Percentiles rank a stretch among this genome's conserved stretches.
phyloP scores from a whole-genome alignment of 2,113 vertebrate species.

The Odocoileus virginianus region DNA sequence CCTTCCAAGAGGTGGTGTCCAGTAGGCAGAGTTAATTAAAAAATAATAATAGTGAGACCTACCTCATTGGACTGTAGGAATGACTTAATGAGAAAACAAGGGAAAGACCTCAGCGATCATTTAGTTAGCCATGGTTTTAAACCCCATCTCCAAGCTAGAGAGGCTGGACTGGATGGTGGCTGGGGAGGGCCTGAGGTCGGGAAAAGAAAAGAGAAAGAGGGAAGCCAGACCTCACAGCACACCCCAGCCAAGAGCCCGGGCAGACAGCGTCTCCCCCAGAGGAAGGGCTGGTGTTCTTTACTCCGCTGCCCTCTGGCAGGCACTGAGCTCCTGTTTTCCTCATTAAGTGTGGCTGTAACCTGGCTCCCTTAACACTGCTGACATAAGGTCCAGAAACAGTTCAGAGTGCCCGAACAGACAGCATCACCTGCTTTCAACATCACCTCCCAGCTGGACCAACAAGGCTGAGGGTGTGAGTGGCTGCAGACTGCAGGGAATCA shows the following conservation, averaged over 20 bases:
- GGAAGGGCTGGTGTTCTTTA: not conserved
- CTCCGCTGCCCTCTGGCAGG: conserved; percentile 38
- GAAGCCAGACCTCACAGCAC: conserved; percentile 11
- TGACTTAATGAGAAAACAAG: not conserved
- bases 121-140: not conserved
- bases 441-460: not conserved
- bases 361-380: not conserved
- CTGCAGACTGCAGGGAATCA: not conserved
- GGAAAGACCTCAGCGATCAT: not conserved
- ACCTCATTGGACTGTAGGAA: not conserved
- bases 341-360: conserved; percentile 11
- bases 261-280: conserved; percentile 12
- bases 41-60: not conserved
- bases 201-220: conserved; percentile 14
- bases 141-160: not conserved
- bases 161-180: not conserved
- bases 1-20: not conserved
- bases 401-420: not conserved
- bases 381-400: conserved; percentile 24
- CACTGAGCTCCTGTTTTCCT: conserved; percentile 32
- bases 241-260: not conserved
- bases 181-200: not conserved
- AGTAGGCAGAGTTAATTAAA: not conserved
- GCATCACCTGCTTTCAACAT: not conserved
- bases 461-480: not conserved